These are phyloP conservation scores for Olivierus martensii DNA, from an alignment of 1,140 invertebrate species.

Conservation along the genomic window DNA sequence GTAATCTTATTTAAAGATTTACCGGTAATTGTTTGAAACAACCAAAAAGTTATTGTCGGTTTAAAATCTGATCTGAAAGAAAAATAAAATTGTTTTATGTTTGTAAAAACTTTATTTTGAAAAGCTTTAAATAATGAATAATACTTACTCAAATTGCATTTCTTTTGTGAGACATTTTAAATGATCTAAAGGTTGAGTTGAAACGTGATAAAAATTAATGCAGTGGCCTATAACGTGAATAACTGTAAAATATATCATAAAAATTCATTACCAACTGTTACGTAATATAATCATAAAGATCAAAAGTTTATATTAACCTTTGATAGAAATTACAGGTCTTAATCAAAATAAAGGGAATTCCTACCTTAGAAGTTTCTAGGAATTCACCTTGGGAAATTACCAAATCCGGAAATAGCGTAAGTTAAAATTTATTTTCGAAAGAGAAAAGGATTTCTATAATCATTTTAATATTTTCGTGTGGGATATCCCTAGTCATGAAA, in stretches of 20 bases:
- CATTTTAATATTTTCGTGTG: too few relatives aligned
- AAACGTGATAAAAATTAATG: conserved; percentile 98
- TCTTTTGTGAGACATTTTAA: conserved; percentile 88
- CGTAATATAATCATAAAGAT: too few relatives aligned
- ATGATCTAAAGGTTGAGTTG: conserved; percentile 88
- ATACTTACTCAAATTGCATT: conserved; percentile 57
- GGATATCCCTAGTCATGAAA: too few relatives aligned
- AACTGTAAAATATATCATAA: conserved; percentile 36
- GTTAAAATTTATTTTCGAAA: too few relatives aligned
- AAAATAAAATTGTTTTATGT: neutral
- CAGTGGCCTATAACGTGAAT: conserved; percentile 84
- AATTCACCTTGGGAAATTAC: too few relatives aligned
- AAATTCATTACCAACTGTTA: too few relatives aligned
- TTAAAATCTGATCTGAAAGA: conserved; percentile 54
- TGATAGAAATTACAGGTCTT: too few relatives aligned
- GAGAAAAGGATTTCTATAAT: too few relatives aligned
- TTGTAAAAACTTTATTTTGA: neutral
- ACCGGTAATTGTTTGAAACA: conserved; percentile 82
- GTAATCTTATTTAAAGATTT: neutral
- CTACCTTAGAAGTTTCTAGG: too few relatives aligned
- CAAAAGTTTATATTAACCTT: too few relatives aligned
- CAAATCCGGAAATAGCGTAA: too few relatives aligned
- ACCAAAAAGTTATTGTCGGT: conserved; percentile 83
- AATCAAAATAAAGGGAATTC: too few relatives aligned
- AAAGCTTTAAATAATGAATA: neutral